Conservation (phyloP, 2,113 vertebrate species). For the Rhodinocichla rosea region DNA sequence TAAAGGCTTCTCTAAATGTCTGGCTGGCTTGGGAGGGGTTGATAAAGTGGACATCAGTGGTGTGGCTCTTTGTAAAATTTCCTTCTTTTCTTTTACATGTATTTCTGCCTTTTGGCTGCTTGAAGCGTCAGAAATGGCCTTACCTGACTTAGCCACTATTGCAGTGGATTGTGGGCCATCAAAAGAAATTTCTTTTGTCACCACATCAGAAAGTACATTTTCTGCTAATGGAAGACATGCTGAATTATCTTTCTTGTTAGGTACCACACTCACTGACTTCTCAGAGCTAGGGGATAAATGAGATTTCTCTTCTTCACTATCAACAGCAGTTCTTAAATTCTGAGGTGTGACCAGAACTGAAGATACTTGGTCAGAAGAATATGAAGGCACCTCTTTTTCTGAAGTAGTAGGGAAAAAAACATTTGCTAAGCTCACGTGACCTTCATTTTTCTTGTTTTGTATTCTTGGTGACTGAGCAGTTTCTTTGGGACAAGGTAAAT, state of each 20-base stretch:
- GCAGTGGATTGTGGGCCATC: not conserved
- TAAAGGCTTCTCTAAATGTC: not conserved
- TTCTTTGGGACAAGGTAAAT: constrained; percentile 12
- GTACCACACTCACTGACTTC: not conserved
- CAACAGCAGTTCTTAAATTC: not conserved
- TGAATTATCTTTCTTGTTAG: not conserved
- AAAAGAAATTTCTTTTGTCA: constrained; percentile 5
- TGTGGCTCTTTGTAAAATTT: not conserved
- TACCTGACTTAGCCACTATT: not conserved
- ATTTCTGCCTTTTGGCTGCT: not conserved
- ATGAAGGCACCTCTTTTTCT: not conserved
- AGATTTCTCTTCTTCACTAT: not conserved
- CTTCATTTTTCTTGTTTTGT: constrained; percentile 15
- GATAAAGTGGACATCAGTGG: not conserved
- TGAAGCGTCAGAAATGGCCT: not conserved
- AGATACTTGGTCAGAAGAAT: not conserved
- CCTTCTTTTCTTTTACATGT: not conserved
- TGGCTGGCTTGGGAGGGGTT: not conserved
- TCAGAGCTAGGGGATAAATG: not conserved
- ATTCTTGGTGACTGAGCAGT: not conserved
- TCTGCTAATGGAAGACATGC: not conserved
- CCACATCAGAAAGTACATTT: not conserved
- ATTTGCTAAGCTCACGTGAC: not conserved
- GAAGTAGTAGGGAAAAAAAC: not conserved
- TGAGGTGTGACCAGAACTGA: not conserved